Conservation (phyloP, 2,888 invertebrate genomes). For the Volucella inanis region DNA sequence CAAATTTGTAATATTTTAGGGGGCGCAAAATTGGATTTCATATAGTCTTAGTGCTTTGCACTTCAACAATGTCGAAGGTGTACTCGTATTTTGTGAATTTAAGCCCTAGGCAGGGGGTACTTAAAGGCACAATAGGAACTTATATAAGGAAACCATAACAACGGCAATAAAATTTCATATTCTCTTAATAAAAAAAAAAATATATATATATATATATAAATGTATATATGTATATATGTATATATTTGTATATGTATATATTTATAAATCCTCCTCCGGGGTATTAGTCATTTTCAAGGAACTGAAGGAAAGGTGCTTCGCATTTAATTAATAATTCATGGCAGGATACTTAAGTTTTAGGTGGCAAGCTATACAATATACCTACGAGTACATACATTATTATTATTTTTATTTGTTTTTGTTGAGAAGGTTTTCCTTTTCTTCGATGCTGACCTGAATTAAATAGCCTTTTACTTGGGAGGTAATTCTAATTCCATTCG, state of each 20-base stretch:
- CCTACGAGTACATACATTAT: too few relatives aligned
- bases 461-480: constrained; percentile 16
- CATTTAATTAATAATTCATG: constrained; percentile 63
- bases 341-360: constrained; percentile 42
- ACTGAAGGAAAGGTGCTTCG: constrained; percentile 38
- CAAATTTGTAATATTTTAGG: constrained; percentile 14
- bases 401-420: neutral
- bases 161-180: constrained; percentile 46
- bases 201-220: too few relatives aligned
- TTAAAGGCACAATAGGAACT: constrained; percentile 3
- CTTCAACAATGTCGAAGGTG: neutral
- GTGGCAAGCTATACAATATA: constrained; percentile 2
- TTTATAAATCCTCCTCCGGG: neutral
- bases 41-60: neutral
- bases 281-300: constrained; percentile 16
- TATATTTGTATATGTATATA: too few relatives aligned
- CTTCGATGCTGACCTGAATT: neutral
- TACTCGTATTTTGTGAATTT: constrained; percentile 19
- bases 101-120: constrained; percentile 24
- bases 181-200: constrained; percentile 8
- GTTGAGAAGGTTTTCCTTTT: too few relatives aligned
- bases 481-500: constrained; percentile 25
- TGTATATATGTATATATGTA: too few relatives aligned
- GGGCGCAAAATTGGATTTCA: constrained; percentile 30
- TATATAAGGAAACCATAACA: constrained; percentile 14